Conservation (phyloP, 53 echinoderm and acorn worm species). For the Hippasteria phrygiana region DNA sequence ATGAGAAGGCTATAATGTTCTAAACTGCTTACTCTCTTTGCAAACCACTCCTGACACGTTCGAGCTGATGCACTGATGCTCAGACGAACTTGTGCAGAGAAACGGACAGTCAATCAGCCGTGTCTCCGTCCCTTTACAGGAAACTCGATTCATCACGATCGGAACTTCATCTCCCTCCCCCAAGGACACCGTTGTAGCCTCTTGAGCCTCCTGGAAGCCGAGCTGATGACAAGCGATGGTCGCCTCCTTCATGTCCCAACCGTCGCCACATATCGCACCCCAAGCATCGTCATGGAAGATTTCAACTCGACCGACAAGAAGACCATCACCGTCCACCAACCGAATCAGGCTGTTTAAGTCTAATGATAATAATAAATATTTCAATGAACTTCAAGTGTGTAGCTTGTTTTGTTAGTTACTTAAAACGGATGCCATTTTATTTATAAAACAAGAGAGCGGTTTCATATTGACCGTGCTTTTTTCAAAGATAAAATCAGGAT, state of each 20-base stretch:
- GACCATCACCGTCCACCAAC: neutral
- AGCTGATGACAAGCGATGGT: conserved; percentile 9
- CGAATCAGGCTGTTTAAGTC: neutral
- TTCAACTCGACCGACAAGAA: neutral
- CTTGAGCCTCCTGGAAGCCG: neutral
- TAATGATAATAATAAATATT: neutral
- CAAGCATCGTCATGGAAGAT: neutral
- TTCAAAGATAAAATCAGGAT: too few relatives aligned
- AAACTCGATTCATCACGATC: neutral
- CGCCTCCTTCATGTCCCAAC: conserved; percentile 15
- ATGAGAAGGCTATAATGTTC: too few relatives aligned
- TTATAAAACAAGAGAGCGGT: too few relatives aligned
- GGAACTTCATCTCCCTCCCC: neutral
- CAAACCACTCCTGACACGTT: neutral
- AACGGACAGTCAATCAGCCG: neutral
- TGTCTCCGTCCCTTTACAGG: neutral
- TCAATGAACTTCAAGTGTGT: neutral
- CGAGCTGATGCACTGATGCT: neutral
- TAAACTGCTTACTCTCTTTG: neutral
- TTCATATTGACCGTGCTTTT: too few relatives aligned
- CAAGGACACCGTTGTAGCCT: neutral
- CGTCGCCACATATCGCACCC: conserved; percentile 17
- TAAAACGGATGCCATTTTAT: too few relatives aligned
- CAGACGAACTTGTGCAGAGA: neutral
- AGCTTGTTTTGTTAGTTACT: too few relatives aligned